Evolutionary conservation across 2,888 invertebrate genomes (phyloP).

Genomic region (Apamea crenata): DNA sequence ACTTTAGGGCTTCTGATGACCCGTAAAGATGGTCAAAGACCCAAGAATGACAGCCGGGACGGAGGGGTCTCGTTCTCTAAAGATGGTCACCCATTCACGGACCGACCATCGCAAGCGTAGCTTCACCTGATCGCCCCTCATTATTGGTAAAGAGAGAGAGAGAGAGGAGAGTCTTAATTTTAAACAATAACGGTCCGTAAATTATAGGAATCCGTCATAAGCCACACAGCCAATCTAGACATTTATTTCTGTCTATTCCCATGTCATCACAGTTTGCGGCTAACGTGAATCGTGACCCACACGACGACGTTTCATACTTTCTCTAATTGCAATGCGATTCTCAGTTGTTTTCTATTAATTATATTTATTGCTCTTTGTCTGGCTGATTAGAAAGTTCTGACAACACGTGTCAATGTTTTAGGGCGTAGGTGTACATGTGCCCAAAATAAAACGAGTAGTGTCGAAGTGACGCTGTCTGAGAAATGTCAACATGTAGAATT

Average conservation of each 20-base stretch:
- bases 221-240: neutral
- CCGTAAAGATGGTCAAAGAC: neutral
- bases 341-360: conserved; percentile 61
- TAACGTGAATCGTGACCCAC: conserved; percentile 31
- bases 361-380: conserved; percentile 60
- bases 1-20: neutral
- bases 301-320: conserved; percentile 48
- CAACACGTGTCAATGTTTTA: conserved; percentile 12
- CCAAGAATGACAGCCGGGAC: neutral
- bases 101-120: too few species aligned
- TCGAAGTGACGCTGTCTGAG: neutral
- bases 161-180: neutral
- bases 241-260: neutral
- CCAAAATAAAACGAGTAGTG: neutral
- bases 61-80: neutral
- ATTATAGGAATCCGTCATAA: neutral
- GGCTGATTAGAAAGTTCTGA: conserved; percentile 59
- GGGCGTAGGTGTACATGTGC: conserved; percentile 17
- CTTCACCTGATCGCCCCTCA: too few species aligned
- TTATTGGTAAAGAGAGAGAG: neutral
- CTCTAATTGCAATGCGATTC: conserved; percentile 59
- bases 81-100: too few species aligned
- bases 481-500: neutral
- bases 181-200: neutral
- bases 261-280: conserved; percentile 2